Base-by-base conservation (phyloP, 2,797 vertebrate species). In the Danio aesculapii region DNA sequence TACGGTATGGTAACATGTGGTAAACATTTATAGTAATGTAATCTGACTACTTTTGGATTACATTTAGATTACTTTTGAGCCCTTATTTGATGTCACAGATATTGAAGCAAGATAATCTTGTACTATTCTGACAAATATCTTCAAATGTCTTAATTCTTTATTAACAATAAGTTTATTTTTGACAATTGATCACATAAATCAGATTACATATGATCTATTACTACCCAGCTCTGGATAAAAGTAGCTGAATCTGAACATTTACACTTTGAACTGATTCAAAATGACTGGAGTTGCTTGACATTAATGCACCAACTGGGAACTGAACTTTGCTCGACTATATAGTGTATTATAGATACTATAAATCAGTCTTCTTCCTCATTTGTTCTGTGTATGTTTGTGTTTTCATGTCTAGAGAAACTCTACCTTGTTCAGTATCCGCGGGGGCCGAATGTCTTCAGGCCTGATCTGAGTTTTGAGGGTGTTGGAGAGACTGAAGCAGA, bases 391-490 rank as follows among this genome's bases (percentile, higher is more conserved):
- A 7, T 69, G 14, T n/a, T 69, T 13, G 9, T 52, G 19, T 52
- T 73, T 63, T 14, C 2, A 47, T 50, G 49, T 10, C 87, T 87
- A 99, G 98, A 98, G 88, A 99, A 98, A 93, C 88, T 99, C 81
- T 91, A 92, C 90, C 93, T 94, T 88, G 94, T 99, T 61, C 92
- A 96, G 91, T 90, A 90, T 6, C 90, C 88, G 19, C 87, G 82
- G 1, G 93, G 81, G 39, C 9, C 6, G 9, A 88, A 70, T 0
- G 5, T 88, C 82, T 97, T 98, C 88, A 95, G 98, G 86, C 98
- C 98, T 10, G 97, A 98, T 78, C 92, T 99, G 14, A 92, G 92
- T 86, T 91, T 96, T 84, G 95, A 97, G 52, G 89, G 90, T 0
- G 92, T 92, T 12, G 94, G 94, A 75, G 97, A 97, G 76, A 92